A percentile compares a stretch with the other conserved stretches of the same genome.
Conservation (phyloP, 2,888 invertebrate species). For the Hyles lineata region DNA sequence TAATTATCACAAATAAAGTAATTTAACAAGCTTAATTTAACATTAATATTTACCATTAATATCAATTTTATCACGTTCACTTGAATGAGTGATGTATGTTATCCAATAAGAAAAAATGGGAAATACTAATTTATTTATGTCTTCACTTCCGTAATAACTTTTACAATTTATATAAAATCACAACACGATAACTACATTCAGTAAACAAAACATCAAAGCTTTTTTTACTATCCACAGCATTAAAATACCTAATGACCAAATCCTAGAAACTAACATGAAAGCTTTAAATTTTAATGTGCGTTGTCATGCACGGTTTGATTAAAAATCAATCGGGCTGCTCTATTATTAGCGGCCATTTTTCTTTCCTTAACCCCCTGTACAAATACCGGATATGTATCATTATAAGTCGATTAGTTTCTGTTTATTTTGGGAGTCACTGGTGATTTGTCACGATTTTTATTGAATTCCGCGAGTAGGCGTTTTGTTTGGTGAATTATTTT, state of each 20-base stretch:
- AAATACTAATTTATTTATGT: too few species aligned
- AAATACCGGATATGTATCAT: slow-evolving; percentile 41
- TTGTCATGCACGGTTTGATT: neutral
- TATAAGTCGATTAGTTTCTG: slow-evolving; percentile 46
- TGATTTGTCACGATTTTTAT: slow-evolving; percentile 4
- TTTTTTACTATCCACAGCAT: neutral
- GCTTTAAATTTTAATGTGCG: neutral
- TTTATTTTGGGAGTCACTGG: slow-evolving; percentile 30
- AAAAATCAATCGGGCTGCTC: slow-evolving; percentile 4
- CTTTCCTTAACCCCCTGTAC: slow-evolving; percentile 25
- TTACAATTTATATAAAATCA: too few species aligned
- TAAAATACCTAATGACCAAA: neutral
- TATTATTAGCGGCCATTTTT: slow-evolving; percentile 15
- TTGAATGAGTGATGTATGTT: too few species aligned
- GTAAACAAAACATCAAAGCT: neutral
- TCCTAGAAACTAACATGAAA: neutral
- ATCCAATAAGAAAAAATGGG: too few species aligned
- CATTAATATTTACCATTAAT: too few species aligned
- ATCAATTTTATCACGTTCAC: too few species aligned
- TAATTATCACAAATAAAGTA: too few species aligned
- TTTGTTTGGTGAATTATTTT: neutral
- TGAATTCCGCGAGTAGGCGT: neutral
- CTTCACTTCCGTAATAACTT: too few species aligned
- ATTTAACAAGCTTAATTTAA: too few species aligned
- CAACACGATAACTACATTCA: neutral